These are phyloP conservation scores for Myripristis jacobus DNA, from an alignment of 2,797 vertebrate genomes.

Conservation along the genomic window DNA sequence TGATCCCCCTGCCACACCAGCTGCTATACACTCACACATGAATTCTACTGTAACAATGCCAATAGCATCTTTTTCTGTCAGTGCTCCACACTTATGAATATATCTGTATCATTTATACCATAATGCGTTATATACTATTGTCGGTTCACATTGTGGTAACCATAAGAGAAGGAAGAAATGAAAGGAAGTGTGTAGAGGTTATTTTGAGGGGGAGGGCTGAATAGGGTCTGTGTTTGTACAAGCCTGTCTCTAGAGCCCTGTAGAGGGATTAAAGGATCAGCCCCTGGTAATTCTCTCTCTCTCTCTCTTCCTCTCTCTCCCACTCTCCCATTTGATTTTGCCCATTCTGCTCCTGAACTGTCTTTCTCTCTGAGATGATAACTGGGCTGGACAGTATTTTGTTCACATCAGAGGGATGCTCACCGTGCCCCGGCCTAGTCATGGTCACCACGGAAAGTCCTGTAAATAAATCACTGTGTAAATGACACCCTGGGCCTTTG, in stretches of 20 bases:
- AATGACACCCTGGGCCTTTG: conserved; percentile 67
- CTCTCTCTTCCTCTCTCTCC: conserved; percentile 10
- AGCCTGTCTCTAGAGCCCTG: conserved; percentile 69
- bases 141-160: conserved; percentile 7
- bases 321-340: conserved; percentile 28
- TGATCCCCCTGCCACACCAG: conserved; percentile 71
- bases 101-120: background rate
- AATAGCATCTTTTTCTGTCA: conserved; percentile 6
- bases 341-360: conserved; percentile 44
- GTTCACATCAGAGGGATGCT: conserved; percentile 7
- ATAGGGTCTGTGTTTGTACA: conserved; percentile 66
- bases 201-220: conserved; percentile 56
- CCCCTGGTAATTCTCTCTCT: conserved; percentile 66
- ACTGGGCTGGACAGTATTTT: background rate
- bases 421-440: conserved; percentile 14
- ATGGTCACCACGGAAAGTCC: conserved; percentile 63
- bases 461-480: conserved; percentile 72
- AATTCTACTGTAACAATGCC: conserved; percentile 37
- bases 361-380: conserved; percentile 34
- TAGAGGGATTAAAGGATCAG: conserved; percentile 82
- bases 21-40: conserved; percentile 58
- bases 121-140: conserved; percentile 19
- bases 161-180: conserved; percentile 24
- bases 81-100: background rate
- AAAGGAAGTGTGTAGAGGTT: conserved; percentile 50